phyloP scores from a whole-genome alignment of 2,797 vertebrate species.

The Pristis pectinata region DNA sequence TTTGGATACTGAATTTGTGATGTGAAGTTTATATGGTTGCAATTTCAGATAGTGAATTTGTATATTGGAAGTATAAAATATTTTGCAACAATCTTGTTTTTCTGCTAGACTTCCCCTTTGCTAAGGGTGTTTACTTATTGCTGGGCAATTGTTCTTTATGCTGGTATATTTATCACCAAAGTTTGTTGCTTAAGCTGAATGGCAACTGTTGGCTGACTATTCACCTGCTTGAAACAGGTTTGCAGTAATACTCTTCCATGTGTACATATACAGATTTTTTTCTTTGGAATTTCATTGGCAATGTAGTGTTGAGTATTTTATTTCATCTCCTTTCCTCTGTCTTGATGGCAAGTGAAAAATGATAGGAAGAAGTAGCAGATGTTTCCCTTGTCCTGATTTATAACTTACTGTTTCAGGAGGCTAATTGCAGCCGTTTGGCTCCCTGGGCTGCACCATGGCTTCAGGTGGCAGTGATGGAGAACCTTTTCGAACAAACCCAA shows the following conservation, averaged over 20 bases:
- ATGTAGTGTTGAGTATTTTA: background rate
- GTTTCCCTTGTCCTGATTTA: background rate
- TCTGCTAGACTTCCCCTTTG: background rate
- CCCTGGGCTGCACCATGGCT: background rate
- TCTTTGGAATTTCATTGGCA: background rate
- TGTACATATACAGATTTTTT: background rate
- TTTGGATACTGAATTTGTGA: background rate
- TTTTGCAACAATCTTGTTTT: background rate
- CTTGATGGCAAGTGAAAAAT: background rate
- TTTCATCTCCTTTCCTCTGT: background rate
- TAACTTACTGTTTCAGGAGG: background rate
- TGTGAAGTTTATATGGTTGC: background rate
- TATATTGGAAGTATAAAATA: background rate
- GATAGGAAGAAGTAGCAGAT: too few species aligned
- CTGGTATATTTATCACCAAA: background rate
- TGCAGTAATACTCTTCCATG: background rate
- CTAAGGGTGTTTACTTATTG: background rate
- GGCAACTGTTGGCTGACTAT: background rate
- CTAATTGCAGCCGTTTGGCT: background rate
- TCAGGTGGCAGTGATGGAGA: conserved; percentile 23
- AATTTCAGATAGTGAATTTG: background rate
- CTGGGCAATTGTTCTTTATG: background rate
- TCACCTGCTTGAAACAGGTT: background rate
- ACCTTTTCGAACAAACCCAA: conserved; percentile 9
- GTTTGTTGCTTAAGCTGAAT: background rate